phyloP scores from a whole-genome alignment of 35 echinoderm and acorn worm genomes.

The Diadema setosum region DNA sequence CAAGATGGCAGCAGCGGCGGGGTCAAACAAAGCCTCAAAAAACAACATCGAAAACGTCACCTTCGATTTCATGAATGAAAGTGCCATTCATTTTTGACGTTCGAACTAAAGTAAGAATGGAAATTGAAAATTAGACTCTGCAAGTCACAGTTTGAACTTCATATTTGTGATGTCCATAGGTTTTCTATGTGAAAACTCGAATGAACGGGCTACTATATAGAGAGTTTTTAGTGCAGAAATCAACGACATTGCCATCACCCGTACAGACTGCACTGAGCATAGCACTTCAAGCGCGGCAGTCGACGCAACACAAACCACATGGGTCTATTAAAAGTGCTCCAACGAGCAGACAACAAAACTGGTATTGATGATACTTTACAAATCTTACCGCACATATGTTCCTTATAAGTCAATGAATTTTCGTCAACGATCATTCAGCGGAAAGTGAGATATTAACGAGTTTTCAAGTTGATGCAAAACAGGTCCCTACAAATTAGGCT shows the following conservation, averaged over 20 bases:
- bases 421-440: neutral
- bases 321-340: neutral
- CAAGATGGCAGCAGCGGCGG: constrained; percentile 70
- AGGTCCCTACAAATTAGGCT: neutral
- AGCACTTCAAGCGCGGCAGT: neutral
- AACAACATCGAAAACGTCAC: constrained; percentile 88
- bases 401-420: neutral
- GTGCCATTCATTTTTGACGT: constrained; percentile 50
- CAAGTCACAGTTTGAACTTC: constrained; percentile 21
- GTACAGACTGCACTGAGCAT: neutral
- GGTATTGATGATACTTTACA: neutral
- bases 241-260: neutral
- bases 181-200: constrained; percentile 50
- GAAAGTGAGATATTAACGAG: neutral
- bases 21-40: constrained; percentile 94
- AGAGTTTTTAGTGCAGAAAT: constrained; percentile 71
- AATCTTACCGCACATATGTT: neutral
- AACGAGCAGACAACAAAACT: neutral
- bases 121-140: constrained; percentile 24
- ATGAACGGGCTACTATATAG: constrained; percentile 39
- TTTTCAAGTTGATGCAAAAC: neutral
- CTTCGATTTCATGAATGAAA: constrained; percentile 80
- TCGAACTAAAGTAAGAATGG: neutral
- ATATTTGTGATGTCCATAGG: constrained; percentile 17
- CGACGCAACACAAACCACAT: neutral